Percentiles rank a stretch among this genome's conserved stretches.
phyloP scores from a whole-genome alignment of 30 jellyfish, hydroid and myxozoan species.

The Sanderia malayensis region DNA sequence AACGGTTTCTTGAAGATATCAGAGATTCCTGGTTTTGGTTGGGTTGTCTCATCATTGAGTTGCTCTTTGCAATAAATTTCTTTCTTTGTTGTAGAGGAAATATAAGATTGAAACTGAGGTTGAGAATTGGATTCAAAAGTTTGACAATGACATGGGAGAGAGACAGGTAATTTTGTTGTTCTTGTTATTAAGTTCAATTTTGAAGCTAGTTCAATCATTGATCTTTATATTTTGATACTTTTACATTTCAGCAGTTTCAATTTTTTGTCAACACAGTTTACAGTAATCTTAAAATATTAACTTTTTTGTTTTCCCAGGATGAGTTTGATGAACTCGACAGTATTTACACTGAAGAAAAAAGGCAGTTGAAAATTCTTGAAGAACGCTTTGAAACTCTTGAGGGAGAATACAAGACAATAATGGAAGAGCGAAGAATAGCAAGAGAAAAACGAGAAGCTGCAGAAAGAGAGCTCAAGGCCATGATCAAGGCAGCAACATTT shows the following conservation, averaged over 20 bases:
- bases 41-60: too few species aligned
- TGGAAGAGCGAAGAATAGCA: slow-evolving; percentile 89
- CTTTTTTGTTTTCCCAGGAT: slow-evolving; percentile 52
- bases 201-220: too few species aligned
- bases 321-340: slow-evolving; percentile 79
- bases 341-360: slow-evolving; percentile 79
- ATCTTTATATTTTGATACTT: too few species aligned
- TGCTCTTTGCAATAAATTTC: slow-evolving; percentile 3
- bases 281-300: too few species aligned
- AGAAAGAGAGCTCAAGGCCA: slow-evolving; percentile 69
- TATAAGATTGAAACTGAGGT: slow-evolving; percentile 94
- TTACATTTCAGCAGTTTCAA: too few species aligned
- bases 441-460: slow-evolving; percentile 87
- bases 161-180: slow-evolving; percentile 95
- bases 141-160: slow-evolving; percentile 91
- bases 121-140: slow-evolving; percentile 90
- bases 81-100: slow-evolving; percentile 66
- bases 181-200: too few species aligned
- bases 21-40: too few species aligned
- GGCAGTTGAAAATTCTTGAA: slow-evolving; percentile 78
- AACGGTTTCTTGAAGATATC: too few species aligned
- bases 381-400: slow-evolving; percentile 74
- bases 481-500: slow-evolving; percentile 91
- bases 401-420: slow-evolving; percentile 64
- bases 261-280: too few species aligned